A percentile compares a stretch with the other conserved stretches of the same genome.
Evolutionary conservation across 2,888 invertebrate species (phyloP).

Genomic region (Caenorhabditis afra): DNA sequence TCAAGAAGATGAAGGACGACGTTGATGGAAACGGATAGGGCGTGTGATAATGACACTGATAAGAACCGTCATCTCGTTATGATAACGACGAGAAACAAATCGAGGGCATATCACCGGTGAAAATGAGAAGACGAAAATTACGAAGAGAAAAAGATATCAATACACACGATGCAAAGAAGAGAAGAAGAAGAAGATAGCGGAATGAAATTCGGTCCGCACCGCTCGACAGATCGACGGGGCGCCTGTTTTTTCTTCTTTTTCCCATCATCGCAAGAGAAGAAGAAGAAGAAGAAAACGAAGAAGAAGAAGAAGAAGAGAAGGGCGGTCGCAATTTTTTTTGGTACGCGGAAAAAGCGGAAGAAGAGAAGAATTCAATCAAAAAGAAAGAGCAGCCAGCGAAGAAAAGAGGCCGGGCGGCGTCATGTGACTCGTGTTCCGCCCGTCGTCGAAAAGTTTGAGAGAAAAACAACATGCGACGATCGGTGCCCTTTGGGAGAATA

Average conservation of each 20-base stretch:
- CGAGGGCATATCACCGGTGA: slow-evolving; percentile 23
- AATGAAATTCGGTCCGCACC: slow-evolving; percentile 10
- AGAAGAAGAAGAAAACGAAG: background rate
- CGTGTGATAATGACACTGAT: slow-evolving; percentile 35
- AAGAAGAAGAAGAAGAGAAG: background rate
- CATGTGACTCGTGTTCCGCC: slow-evolving; percentile 15
- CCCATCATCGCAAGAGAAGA: background rate
- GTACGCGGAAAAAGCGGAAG: background rate
- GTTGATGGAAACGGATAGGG: slow-evolving; percentile 8
- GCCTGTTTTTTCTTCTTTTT: slow-evolving; percentile 17
- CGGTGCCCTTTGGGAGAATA: slow-evolving; percentile 8
- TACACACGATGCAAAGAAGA: background rate
- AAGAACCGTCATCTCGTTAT: slow-evolving; percentile 29
- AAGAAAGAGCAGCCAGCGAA: background rate
- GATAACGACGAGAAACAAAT: slow-evolving; percentile 27
- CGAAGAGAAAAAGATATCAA: slow-evolving; percentile 7
- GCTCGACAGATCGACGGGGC: background rate
- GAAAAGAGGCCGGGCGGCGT: background rate
- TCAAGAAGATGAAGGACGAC: background rate
- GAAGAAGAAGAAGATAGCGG: slow-evolving; percentile 18
- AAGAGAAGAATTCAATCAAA: background rate
- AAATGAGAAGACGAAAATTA: slow-evolving; percentile 1
- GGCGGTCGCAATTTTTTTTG: too few species aligned
- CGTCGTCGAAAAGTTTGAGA: too few species aligned
- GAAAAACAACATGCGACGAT: slow-evolving; percentile 7